Base-by-base conservation (phyloP, 2,113 vertebrate genomes). In the Stigmatopora argus region DNA sequence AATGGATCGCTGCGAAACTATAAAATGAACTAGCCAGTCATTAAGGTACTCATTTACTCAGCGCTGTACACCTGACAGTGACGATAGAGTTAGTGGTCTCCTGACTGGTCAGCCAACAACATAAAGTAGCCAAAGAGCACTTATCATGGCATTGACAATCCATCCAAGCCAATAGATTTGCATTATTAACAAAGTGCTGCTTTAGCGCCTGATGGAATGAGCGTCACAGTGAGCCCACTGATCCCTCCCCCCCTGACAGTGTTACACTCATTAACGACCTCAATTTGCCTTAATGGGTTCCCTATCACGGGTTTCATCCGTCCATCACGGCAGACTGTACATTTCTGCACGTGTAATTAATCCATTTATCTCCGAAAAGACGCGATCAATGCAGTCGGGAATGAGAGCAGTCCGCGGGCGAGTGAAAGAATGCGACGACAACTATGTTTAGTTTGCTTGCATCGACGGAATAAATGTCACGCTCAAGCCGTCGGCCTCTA, bases 201-300 rank as follows among this genome's bases (percentile, higher is more conserved):
- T 56, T 31, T 31, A 31, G 23, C 4, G 23, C 23, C 53, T 31
- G 14, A 15, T 31, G 53, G 23, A 31, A 31, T 5, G 23, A 55
- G 52, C 21, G 21, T 4, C 21, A 13, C 1, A 14, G 52, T 4
- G 49, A 55, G 58, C 58, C 82, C 73, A 63, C 62, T 64, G 75
- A 61, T 31, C 26, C 18, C 31, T 18, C 68, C 86, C 81, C 35
- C 83, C 78, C 85, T 83, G 85, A 86, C 88, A 85, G 84, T 65
- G 74, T 69, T 84, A 83, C 86, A 90, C 88, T 90, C 90, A 90
- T 92, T 90, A 91, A 90, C 87, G 89, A 77, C 85, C 86, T 91
- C 88, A 90, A 90, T 91, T 88, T 89, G 86, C 83, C 87, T 83
- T 91, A 90, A 92, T 89, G 85, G 85, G 72, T 86, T 88, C 86